Base-by-base conservation (phyloP, 2,113 vertebrate genomes). In the Potamarius usumacintae region DNA sequence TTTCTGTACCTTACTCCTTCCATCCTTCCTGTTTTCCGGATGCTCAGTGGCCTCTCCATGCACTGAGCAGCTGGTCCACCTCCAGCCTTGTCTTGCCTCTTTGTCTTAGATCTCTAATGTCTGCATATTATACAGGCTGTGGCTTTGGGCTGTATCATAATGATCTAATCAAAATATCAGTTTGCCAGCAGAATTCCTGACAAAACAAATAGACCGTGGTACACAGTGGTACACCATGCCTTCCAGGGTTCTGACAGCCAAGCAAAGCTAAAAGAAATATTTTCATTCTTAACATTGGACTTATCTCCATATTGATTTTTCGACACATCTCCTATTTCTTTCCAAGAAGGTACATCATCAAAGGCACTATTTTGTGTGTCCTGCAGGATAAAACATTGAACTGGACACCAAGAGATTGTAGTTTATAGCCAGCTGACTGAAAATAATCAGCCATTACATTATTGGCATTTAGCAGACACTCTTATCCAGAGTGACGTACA, bases 151-250 rank as follows among this genome's bases (percentile, higher is more conserved):
- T 89, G 74, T 85, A 74, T 79, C 86, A 55, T 90, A 89, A 91
- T 90, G 72, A 85, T 76, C 86, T 90, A 91, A 92, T 94, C 89
- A 92, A 90, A 92, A 58, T 50, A 93, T 93, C 22, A 8, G 86
- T 87, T 92, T 89, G 90, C 90, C 86, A 79, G 90, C n/a, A 25
- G 81, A 57, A 84, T 78, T 72, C 8, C 27, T 63, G 82, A 84
- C 60, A 71, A 67, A 5, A 89, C 77, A 91, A 92, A 91, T 90
- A 90, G 88, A 91, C 84, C 89, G 85, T 90, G 91, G 90, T 90
- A 90, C 92, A 92, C 76, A 22, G 63, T 85, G 90, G 57, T 84
- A 87, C 77, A 83, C 89, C 83, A 69, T 67, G 63, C 89, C 89
- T 85, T 81, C 74, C 48, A 79, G 92, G 86, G 89, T 85, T 92